Percentiles rank a stretch among this genome's conserved stretches.
These are phyloP conservation scores for Drosophila siamana DNA, from an alignment of 2,888 invertebrate species.

Conservation along the genomic window DNA sequence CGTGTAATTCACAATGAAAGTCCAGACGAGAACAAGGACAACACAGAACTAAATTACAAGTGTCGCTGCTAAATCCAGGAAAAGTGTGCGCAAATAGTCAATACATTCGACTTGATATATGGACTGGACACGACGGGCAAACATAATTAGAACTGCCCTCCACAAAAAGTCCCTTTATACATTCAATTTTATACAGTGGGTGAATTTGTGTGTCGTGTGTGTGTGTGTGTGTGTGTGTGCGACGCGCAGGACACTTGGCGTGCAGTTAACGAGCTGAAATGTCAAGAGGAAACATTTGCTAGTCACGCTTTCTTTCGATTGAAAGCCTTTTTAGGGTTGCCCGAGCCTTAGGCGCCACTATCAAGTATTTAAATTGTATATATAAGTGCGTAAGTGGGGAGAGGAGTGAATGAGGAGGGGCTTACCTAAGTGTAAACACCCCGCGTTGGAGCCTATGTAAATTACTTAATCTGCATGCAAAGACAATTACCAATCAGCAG, in stretches of 20 bases:
- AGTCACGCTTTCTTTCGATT: constrained; percentile 34
- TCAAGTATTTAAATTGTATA: too few species aligned
- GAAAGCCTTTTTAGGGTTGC: constrained; percentile 5
- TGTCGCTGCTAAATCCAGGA: too few species aligned
- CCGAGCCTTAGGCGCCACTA: neutral
- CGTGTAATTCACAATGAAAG: too few species aligned
- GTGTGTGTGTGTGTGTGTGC: neutral
- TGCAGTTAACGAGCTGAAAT: constrained; percentile 39
- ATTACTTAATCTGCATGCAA: constrained; percentile 62
- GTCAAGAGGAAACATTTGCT: constrained; percentile 18
- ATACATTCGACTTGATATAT: neutral
- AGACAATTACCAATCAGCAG: constrained; percentile 61
- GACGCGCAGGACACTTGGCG: constrained; percentile 27
- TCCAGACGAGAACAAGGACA: too few species aligned
- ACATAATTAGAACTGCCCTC: neutral
- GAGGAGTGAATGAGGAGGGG: neutral
- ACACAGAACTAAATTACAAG: too few species aligned
- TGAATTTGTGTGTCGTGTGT: neutral
- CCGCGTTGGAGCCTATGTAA: constrained; percentile 30
- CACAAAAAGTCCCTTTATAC: neutral
- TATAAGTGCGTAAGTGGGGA: neutral
- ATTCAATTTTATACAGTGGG: too few species aligned
- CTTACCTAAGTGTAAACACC: constrained; percentile 39
- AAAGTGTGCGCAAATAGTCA: neutral
- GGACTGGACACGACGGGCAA: neutral